Evolutionary conservation across 2,113 vertebrate genomes (phyloP), one percentile per base, ranked within the genome.

Genomic region (Myotis brandtii): DNA sequence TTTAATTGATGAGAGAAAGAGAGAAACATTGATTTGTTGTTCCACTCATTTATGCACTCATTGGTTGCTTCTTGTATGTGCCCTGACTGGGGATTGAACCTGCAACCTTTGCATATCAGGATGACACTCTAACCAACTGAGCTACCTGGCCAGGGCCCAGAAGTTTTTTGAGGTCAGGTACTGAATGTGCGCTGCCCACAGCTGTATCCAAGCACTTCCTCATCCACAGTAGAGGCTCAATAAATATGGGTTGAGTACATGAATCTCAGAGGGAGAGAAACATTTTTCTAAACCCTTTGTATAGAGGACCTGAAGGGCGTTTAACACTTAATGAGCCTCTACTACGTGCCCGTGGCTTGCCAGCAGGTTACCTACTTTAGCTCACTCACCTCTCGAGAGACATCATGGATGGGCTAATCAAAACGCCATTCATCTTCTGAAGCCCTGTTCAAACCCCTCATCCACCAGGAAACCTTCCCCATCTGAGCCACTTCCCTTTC

Each of bases 211-310:
- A 2, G 77, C 72, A 34, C 32, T 50, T 85, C 56, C 56, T 79
- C 56, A 69, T 7, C 56, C 5, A 27, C 1, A 40, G 72, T n/a
- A 50, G 62, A 62, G 77, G 56, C 48, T 77, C 30, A 37, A 21
- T 30, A 82, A 70, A 25, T 82, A 52, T 11, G 7, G 43, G 77
- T 56, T 85, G 50, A 76, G 52, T 72, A 69, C 72, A 76, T 75
- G 66, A 90, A n/a, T 79, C 66, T 46, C 62, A 84, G 46, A 80
- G 76, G 52, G 90, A 88, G 48, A 80, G 56, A 86, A 84, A 12
- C 5, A 0, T 32, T 64, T 83, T 86, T n/a, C 21, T 82, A 73
- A 46, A 52, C 3, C 54, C 52, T 20, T 18, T 40, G 20, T 46
- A 7, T 32, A 6, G 6, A 92, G 83, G 72, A 14, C 30, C 77